These are phyloP conservation scores for Caenorhabditis latens DNA, from an alignment of 1,140 invertebrate species.

Conservation along the genomic window DNA sequence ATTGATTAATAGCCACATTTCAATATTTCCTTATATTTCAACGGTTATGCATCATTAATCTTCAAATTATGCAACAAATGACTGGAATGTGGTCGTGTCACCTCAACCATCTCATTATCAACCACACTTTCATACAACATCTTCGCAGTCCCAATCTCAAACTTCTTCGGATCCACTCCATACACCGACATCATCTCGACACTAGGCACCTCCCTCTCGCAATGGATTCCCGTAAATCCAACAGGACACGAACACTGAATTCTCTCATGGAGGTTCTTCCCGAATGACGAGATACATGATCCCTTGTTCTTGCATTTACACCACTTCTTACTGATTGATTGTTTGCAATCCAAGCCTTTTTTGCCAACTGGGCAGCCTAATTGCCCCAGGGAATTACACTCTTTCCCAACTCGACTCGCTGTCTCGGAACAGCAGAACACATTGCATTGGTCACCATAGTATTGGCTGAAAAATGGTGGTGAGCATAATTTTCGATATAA, in stretches of 20 bases:
- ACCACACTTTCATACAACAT: conserved; percentile 30
- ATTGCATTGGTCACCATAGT: conserved; percentile 5
- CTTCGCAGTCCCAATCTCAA: neutral
- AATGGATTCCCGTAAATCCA: conserved; percentile 3
- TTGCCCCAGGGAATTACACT: conserved; percentile 1
- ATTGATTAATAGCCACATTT: no score
- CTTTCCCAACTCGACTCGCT: neutral
- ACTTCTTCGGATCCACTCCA: conserved; percentile 36
- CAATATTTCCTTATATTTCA: no score
- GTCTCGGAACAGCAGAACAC: conserved; percentile 24
- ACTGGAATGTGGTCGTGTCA: neutral
- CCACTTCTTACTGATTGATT: neutral
- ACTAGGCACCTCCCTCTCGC: neutral
- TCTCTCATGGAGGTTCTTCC: conserved; percentile 14
- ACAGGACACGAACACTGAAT: neutral
- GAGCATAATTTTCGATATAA: neutral
- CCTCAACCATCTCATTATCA: neutral
- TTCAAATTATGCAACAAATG: conserved; percentile 29
- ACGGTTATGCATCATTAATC: conserved; percentile 29
- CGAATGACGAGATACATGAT: neutral
- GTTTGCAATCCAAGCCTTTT: neutral
- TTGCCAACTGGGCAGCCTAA: neutral
- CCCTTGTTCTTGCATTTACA: conserved; percentile 26
- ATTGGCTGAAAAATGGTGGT: neutral
- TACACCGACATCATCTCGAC: conserved; percentile 10